A percentile compares a stretch with the other conserved stretches of the same genome.
phyloP scores from a whole-genome alignment of 2,888 invertebrate genomes.

The Tinea trinotella region DNA sequence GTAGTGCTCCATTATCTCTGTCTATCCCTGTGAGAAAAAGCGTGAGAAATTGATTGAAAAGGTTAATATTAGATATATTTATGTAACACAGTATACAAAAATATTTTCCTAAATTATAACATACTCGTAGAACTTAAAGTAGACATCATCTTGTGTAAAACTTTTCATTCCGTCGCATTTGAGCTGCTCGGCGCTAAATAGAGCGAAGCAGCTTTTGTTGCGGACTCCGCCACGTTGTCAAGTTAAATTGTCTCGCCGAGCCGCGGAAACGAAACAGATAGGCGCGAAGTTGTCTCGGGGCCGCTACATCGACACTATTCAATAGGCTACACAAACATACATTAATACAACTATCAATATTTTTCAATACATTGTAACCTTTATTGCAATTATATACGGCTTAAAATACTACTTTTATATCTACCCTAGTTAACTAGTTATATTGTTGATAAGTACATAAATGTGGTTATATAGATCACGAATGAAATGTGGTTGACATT shows the following conservation, averaged over 20 bases:
- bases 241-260: constrained; percentile 65
- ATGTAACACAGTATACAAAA: no score
- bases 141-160: background rate
- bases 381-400: background rate
- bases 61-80: no score
- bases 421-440: background rate
- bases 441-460: background rate
- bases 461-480: background rate
- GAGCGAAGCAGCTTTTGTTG: constrained; percentile 58
- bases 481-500: constrained; percentile 8
- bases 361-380: constrained; percentile 2
- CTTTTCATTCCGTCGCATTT: constrained; percentile 13
- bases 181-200: constrained; percentile 40
- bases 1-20: no score
- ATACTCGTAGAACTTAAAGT: background rate
- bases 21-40: no score
- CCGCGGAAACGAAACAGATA: constrained; percentile 67
- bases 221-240: constrained; percentile 51
- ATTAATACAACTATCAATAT: constrained; percentile 11
- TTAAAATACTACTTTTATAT: background rate
- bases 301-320: constrained; percentile 59
- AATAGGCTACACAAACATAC: constrained; percentile 6
- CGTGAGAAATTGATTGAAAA: no score
- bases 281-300: constrained; percentile 57
- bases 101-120: no score